Conservation (phyloP, 2,888 invertebrate genomes). For the Ceratothoa steindachneri region DNA sequence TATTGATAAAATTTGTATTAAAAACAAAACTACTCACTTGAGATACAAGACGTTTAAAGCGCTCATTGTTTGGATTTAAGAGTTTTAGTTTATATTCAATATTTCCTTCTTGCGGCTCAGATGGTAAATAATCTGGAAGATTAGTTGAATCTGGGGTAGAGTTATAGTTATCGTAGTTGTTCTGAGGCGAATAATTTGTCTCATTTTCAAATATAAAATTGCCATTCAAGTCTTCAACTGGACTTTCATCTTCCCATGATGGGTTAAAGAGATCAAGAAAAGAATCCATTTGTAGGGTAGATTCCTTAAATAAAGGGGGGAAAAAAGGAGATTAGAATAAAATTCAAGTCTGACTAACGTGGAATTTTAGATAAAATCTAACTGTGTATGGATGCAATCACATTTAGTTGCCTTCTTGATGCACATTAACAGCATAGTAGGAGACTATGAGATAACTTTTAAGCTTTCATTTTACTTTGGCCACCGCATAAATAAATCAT, state of each 20-base stretch:
- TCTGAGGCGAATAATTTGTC: not conserved
- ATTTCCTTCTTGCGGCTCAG: slow-evolving; percentile 90
- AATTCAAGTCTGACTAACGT: no score
- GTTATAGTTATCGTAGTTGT: not conserved
- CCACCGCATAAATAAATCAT: no score
- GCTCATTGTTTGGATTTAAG: slow-evolving; percentile 80
- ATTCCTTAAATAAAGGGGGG: slow-evolving; percentile 18
- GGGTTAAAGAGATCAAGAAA: slow-evolving; percentile 44
- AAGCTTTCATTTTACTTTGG: no score
- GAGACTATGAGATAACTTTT: no score
- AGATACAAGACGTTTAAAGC: slow-evolving; percentile 93
- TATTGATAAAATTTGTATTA: no score
- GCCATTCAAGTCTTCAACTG: slow-evolving; percentile 35
- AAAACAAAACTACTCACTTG: no score
- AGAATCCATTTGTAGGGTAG: slow-evolving; percentile 23
- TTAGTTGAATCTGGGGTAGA: slow-evolving; percentile 14
- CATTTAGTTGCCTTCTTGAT: no score
- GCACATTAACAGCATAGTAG: no score
- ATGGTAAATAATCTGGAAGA: slow-evolving; percentile 61
- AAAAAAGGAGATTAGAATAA: not conserved
- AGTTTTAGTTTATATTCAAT: slow-evolving; percentile 94
- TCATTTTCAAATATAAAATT: slow-evolving; percentile 13
- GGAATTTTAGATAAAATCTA: no score
- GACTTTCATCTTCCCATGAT: slow-evolving; percentile 40
- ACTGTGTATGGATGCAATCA: no score